Evolutionary conservation across 2,113 vertebrate genomes (phyloP), one percentile per base, ranked within the genome.

Genomic region (Cebidichthys violaceus): DNA sequence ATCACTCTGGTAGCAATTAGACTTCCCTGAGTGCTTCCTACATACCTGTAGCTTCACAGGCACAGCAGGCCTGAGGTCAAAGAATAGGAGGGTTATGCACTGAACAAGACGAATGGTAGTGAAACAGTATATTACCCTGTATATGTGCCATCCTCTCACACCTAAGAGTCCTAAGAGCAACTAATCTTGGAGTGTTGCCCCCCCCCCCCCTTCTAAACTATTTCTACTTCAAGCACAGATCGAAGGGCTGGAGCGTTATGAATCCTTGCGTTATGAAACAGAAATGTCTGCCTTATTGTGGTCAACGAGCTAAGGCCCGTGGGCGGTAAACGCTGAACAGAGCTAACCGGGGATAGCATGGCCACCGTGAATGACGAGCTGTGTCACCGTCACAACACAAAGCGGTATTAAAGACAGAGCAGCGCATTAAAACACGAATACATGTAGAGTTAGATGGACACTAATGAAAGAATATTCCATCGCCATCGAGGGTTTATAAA

Each of bases 391-490:
- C 86, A 89, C 72, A 85, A 83, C 81, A 88, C 65, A 75, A 77
- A 66, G 84, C 83, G 85, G 86, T 68, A 69, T 71, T 73, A 80
- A 57, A 33, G 81, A 83, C 67, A 85, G 68, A 90, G 78, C 80
- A 83, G 70, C 50, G 62, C 77, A 88, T 91, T 90, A 88, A 90
- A 83, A 75, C 55, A 45, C 79, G 81, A 86, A 86, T 75, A 86
- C 69, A 85, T 50, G 57, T 41, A 27, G 75, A 86, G 69, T 87
- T 70, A 88, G 70, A 79, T 74, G 77, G 82, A 69, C 75, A 61
- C 71, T 88, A 86, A 90, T 92, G 79, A 91, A 88, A 89, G 75
- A 74, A 92, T 87, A 91, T 91, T 90, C 87, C 83, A 92, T 91
- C 69, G 78, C 75, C 75, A 88, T 89, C 76, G 39, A 86, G 88